phyloP scores from a whole-genome alignment of 2,888 invertebrate genomes.

The Petrophora chlorosata region DNA sequence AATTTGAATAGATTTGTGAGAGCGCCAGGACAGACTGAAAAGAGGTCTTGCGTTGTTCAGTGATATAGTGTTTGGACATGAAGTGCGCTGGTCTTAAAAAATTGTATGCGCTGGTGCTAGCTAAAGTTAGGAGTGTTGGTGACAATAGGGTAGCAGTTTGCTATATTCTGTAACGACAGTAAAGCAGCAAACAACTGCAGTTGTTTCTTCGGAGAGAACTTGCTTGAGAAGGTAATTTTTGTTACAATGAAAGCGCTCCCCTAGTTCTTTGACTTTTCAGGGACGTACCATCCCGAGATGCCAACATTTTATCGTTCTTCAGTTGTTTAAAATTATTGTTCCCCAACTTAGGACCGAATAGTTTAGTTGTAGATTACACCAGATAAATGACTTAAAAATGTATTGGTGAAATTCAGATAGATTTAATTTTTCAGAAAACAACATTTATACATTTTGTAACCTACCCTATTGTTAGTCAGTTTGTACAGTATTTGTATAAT shows the following conservation, averaged over 20 bases:
- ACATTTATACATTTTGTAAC: not conserved
- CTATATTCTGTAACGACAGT: not conserved
- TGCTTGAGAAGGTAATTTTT: too few relatives aligned
- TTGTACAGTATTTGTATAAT: constrained; percentile 7
- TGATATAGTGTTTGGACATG: constrained; percentile 54
- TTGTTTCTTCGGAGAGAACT: too few relatives aligned
- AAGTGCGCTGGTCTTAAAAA: constrained; percentile 10
- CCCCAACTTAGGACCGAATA: too few relatives aligned
- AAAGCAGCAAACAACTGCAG: too few relatives aligned
- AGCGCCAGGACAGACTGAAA: constrained; percentile 71
- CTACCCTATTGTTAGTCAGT: constrained; percentile 10
- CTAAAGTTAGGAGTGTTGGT: constrained; percentile 5
- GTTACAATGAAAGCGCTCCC: not conserved
- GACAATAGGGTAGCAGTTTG: not conserved
- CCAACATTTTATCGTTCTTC: too few relatives aligned
- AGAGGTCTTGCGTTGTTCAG: constrained; percentile 77
- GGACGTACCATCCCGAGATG: too few relatives aligned
- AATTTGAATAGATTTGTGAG: constrained; percentile 77
- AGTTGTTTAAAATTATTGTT: too few relatives aligned
- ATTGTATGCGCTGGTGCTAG: constrained; percentile 26
- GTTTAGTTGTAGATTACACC: too few relatives aligned
- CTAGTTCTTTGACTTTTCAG: too few relatives aligned
- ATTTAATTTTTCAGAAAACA: not conserved
- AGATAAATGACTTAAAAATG: too few relatives aligned
- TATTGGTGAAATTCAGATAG: too few relatives aligned